phyloP scores from a whole-genome alignment of 2,888 invertebrate genomes.

The Dicranocentrus wangi region DNA sequence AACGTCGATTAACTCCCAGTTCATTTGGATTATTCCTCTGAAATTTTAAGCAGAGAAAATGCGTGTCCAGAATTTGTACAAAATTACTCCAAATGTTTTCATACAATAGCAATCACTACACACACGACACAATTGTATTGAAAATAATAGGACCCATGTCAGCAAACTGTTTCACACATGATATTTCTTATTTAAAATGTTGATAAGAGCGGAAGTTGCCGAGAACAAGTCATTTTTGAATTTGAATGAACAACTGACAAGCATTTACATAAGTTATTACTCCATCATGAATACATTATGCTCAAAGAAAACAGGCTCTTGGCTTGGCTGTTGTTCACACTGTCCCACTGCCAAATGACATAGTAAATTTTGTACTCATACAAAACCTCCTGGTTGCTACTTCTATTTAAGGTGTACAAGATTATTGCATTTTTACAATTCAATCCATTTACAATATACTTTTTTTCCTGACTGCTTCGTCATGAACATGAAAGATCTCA shows the following conservation, averaged over 20 bases:
- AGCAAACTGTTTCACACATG: background rate
- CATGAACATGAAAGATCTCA: background rate
- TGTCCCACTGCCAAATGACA: background rate
- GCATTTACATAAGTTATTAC: background rate
- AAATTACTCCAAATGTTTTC: background rate
- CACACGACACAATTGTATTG: too few species aligned
- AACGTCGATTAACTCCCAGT: too few species aligned
- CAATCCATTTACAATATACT: background rate
- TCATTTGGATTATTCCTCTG: background rate
- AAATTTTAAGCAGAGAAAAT: background rate
- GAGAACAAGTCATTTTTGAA: conserved; percentile 4
- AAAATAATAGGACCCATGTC: too few species aligned
- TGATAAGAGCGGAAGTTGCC: conserved; percentile 13
- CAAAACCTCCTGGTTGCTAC: background rate
- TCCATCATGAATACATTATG: background rate
- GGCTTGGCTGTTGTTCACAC: background rate
- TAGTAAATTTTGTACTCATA: background rate
- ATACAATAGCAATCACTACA: background rate
- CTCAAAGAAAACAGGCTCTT: background rate
- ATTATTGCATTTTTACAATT: background rate
- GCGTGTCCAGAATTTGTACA: background rate
- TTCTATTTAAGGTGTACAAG: background rate
- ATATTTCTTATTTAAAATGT: background rate
- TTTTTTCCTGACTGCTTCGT: too few species aligned
- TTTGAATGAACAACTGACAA: background rate